A percentile compares a stretch with the other conserved stretches of the same genome.
These are phyloP conservation scores for Hyppa rectilinea DNA, from an alignment of 2,888 invertebrate species.

Conservation along the genomic window DNA sequence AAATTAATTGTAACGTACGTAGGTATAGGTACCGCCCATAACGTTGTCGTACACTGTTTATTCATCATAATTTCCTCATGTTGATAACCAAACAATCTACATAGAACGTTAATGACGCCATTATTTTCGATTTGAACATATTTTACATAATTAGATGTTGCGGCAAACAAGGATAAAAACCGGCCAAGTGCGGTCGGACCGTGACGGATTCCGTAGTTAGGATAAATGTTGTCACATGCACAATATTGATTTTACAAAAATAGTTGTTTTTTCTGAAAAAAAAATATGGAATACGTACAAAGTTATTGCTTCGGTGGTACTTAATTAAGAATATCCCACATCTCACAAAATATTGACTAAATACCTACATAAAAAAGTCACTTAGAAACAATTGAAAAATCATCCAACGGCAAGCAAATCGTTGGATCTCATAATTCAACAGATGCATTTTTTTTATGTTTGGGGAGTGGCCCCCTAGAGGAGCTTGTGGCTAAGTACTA, in stretches of 20 bases:
- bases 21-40: not conserved
- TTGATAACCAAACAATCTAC: conserved; percentile 36
- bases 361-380: no score
- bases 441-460: no score
- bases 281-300: no score
- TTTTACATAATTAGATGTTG: conserved; percentile 31
- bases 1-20: not conserved
- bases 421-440: no score
- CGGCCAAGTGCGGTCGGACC: not conserved
- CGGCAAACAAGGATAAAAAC: conserved; percentile 1
- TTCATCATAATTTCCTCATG: conserved; percentile 42
- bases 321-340: no score
- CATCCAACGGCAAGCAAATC: no score
- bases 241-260: not conserved
- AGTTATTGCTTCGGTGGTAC: not conserved
- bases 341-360: no score
- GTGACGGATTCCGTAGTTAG: not conserved
- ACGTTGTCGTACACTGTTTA: not conserved
- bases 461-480: no score
- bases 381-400: no score
- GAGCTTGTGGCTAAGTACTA: no score
- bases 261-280: not conserved
- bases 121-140: conserved; percentile 31
- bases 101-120: conserved; percentile 38
- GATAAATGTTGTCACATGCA: not conserved